These are phyloP conservation scores for Poeciliopsis turneri DNA, from an alignment of 2,797 vertebrate genomes.

Conservation along the genomic window DNA sequence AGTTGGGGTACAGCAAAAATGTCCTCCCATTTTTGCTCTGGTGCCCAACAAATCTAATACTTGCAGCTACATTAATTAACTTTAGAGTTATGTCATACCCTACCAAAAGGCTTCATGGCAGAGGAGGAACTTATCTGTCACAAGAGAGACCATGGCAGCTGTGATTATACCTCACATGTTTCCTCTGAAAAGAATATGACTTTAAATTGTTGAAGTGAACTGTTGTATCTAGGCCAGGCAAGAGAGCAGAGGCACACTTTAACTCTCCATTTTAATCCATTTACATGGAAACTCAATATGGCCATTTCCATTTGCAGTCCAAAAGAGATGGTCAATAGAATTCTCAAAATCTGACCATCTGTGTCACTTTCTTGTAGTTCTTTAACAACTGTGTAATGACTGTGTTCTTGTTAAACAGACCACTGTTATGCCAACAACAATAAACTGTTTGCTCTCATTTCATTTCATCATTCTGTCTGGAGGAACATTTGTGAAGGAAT, in stretches of 20 bases:
- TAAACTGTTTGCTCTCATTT: slow-evolving; percentile 55
- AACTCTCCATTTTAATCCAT: slow-evolving; percentile 60
- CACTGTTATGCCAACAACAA: slow-evolving; percentile 42
- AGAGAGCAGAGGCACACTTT: slow-evolving; percentile 44
- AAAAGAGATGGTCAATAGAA: slow-evolving; percentile 20
- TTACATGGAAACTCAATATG: slow-evolving; percentile 60
- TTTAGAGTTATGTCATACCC: slow-evolving; percentile 30
- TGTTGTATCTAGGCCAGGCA: slow-evolving; percentile 55
- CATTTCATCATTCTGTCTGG: slow-evolving; percentile 67
- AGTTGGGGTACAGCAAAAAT: neutral
- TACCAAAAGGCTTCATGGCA: slow-evolving; percentile 25
- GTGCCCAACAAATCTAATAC: slow-evolving; percentile 4
- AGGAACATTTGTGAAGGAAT: slow-evolving; percentile 38
- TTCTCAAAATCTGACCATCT: slow-evolving; percentile 15
- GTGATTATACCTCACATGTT: slow-evolving; percentile 43
- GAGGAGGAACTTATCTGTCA: slow-evolving; percentile 53
- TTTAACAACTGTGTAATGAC: slow-evolving; percentile 43
- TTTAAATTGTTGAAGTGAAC: slow-evolving; percentile 36
- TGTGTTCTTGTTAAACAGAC: slow-evolving; percentile 31
- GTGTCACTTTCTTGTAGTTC: slow-evolving; percentile 15
- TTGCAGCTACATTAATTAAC: slow-evolving; percentile 14
- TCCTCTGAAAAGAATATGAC: slow-evolving; percentile 27
- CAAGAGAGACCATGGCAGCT: slow-evolving; percentile 34
- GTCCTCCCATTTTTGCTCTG: neutral
- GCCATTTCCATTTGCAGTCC: slow-evolving; percentile 40